Evolutionary conservation across 1,140 invertebrate species (phyloP), one percentile per base, ranked within the genome.

Genomic region (Formica selysi): DNA sequence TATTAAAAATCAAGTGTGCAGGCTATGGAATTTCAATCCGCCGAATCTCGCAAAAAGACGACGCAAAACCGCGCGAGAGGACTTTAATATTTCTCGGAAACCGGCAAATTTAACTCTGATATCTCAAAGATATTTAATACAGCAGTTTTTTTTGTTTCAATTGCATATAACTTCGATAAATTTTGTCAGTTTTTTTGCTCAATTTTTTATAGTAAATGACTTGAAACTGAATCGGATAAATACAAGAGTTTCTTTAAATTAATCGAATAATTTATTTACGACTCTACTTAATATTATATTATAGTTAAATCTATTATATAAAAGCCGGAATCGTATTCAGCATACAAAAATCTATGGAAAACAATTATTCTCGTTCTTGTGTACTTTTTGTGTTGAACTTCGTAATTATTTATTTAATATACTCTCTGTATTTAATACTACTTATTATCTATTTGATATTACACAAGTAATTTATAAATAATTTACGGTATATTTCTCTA

Each of bases 21-120:
- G 11, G 13, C 29, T 19, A 6, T 8, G 10, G 79, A 90, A 90
- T 80, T 64, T 85, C 74, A 74, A 85, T 87, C 57, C 41, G 38
- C 51, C 22, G 22, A 76, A 62, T 73, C 13, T 73, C 26, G 68
- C 76, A 74, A 74, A 44, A 78, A 78, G 36, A 29, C 13, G 22
- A 10, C 32, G 29, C 29, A 32, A 51, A 74, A 65, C 51, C 11
- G 7, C 36, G 61, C 26, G 57, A 11, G 19, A 36, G 62, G 38
- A 8, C 10, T 76, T 78, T 70, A 81, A 67, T 78, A 59, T 67
- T 65, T 11, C 7, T 51, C 29, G 36, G 22, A 22, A 22, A n/a
- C 16, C 36, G 36, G 22, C 22, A 32, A 19, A 51, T 48, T n/a
- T 19, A n/a, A 57, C 57, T 64, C 26, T 57, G 22, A 22, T 22